phyloP scores from a whole-genome alignment of 2,888 invertebrate genomes.

The Pollenia labialis region DNA sequence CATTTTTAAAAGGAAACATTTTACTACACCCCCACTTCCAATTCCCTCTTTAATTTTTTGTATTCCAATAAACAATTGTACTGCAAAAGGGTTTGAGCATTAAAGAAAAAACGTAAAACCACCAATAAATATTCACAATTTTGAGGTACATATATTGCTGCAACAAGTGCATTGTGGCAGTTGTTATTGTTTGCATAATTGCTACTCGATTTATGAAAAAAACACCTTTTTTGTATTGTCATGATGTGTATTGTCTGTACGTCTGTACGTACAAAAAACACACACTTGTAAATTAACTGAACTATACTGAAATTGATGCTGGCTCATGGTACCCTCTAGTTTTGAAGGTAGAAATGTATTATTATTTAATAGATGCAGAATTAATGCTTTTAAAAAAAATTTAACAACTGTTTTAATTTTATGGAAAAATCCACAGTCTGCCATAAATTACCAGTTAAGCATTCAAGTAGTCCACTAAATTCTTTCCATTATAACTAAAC shows the following conservation, averaged over 20 bases:
- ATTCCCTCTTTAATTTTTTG: background rate
- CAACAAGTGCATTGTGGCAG: constrained; percentile 71
- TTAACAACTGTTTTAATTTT: too few relatives aligned
- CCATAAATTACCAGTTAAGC: too few relatives aligned
- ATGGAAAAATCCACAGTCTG: too few relatives aligned
- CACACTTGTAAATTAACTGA: too few relatives aligned
- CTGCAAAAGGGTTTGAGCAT: background rate
- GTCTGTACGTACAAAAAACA: too few relatives aligned
- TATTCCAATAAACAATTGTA: background rate
- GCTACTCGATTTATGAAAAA: constrained; percentile 68
- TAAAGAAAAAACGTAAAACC: background rate
- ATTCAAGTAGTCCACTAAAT: too few relatives aligned
- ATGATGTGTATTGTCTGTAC: background rate
- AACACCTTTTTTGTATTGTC: background rate
- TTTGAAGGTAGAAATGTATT: too few relatives aligned
- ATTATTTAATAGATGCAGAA: too few relatives aligned
- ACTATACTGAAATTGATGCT: too few relatives aligned
- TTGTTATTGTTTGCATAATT: constrained; percentile 71
- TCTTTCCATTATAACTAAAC: too few relatives aligned
- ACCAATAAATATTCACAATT: constrained; percentile 69
- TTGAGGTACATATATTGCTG: constrained; percentile 61
- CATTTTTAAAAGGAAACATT: background rate
- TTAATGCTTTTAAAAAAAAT: too few relatives aligned
- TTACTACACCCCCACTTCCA: background rate
- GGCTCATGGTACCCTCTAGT: too few relatives aligned